These are phyloP conservation scores for Cataglyphis altisquamis DNA, from an alignment of 2,888 invertebrate species.

Conservation along the genomic window DNA sequence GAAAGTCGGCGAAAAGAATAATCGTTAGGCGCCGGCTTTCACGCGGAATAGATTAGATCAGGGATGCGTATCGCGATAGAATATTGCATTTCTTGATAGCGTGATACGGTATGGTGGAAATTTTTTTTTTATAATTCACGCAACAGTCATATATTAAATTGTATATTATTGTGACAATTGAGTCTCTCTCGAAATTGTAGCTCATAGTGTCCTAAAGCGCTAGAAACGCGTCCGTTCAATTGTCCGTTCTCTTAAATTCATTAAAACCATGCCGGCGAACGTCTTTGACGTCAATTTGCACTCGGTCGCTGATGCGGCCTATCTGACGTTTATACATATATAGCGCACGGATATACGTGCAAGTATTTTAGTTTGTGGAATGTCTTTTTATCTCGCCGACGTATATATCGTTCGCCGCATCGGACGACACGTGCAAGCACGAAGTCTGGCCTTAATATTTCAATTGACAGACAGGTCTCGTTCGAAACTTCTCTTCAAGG, in stretches of 20 bases:
- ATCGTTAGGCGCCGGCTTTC: slow-evolving; percentile 32
- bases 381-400: slow-evolving; percentile 47
- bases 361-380: slow-evolving; percentile 41
- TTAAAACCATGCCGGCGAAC: background rate
- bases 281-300: slow-evolving; percentile 34
- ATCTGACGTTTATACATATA: background rate
- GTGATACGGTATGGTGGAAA: background rate
- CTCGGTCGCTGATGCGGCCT: background rate
- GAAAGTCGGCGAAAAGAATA: slow-evolving; percentile 44
- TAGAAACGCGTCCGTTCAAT: background rate
- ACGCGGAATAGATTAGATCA: slow-evolving; percentile 27
- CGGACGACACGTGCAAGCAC: slow-evolving; percentile 20
- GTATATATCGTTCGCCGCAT: background rate
- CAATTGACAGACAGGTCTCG: slow-evolving; percentile 8
- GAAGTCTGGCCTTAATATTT: slow-evolving; percentile 36
- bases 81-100: background rate
- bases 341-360: background rate
- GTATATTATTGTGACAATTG: background rate
- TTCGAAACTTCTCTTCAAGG: background rate
- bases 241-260: background rate
- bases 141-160: background rate
- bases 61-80: slow-evolving; percentile 8
- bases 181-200: background rate
- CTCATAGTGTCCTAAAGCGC: background rate
- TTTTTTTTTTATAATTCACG: background rate